Evolutionary conservation across 2,113 vertebrate genomes (phyloP), one percentile per base, ranked within the genome.

Genomic region (Eretmochelys imbricata): DNA sequence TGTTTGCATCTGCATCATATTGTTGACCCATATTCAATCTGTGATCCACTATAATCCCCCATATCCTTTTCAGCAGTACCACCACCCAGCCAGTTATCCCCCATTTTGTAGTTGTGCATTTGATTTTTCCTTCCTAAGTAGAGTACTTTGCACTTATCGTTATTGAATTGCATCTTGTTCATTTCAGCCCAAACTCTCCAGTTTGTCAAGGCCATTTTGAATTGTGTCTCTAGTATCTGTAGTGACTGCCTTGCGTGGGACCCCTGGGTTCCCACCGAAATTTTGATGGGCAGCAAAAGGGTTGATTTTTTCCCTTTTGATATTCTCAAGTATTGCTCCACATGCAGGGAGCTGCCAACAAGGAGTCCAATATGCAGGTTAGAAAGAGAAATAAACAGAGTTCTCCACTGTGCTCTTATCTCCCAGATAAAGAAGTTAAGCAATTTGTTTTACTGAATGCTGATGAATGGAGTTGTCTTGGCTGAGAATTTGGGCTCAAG

Each of bases 401-500:
- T 90, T 83, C 6, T 87, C 92, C n/a, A 76, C 81, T 79, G 53
- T 12, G 1, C 0, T 6, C 95, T 97, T 97, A 97, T 96, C 97
- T 96, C 86, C 35, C 0, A 6, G n/a, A 46, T 85, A 93, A 94
- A 95, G 65, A 85, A 91, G 82, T 4, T 5, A 82, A 53, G 88
- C 86, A 94, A 89, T 92, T 95, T 38, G 96, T 88, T 96, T 96
- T 94, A 97, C 97, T 95, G 95, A 96, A 94, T 93, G 95, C 82
- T 0, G 31, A 96, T 19, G 65, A 96, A 96, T 94, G 90, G 93
- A 0, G 0, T 91, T 90, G 85, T 46, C 92, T 96, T 92, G 93
- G 96, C 96, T 92, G 96, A 0, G 22, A 96, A 92, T 91, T 72
- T 0, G 0, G 59, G 42, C 87, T 96, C 84, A 80, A 72, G 48